These are phyloP conservation scores for Acanthosoma haemorrhoidale DNA, from an alignment of 2,888 invertebrate species.

Conservation along the genomic window DNA sequence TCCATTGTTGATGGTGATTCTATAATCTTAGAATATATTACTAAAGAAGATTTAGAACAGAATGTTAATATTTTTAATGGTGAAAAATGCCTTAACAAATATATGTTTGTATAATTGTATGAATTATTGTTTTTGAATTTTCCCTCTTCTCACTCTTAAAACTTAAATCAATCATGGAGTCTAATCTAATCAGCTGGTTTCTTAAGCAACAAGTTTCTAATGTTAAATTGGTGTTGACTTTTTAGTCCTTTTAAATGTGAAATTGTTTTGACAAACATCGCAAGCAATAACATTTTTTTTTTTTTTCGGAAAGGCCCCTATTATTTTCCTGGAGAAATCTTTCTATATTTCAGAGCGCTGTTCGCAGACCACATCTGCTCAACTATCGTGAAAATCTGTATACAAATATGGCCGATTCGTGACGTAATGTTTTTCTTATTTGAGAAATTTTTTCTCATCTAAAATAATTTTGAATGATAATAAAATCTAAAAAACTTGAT, in stretches of 20 bases:
- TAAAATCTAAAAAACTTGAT: neutral
- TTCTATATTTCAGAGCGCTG: too few relatives aligned
- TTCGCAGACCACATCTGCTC: too few relatives aligned
- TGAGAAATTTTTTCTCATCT: constrained; percentile 15
- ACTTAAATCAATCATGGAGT: neutral
- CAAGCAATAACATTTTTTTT: neutral
- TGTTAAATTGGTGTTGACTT: neutral
- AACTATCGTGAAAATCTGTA: constrained; percentile 24
- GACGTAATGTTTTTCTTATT: constrained; percentile 33
- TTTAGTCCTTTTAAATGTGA: neutral
- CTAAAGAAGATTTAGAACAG: constrained; percentile 2
- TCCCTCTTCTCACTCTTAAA: neutral
- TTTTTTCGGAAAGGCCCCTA: too few relatives aligned
- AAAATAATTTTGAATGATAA: constrained; percentile 1
- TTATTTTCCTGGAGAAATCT: too few relatives aligned
- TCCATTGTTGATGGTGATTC: constrained; percentile 59
- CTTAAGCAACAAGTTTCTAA: too few relatives aligned
- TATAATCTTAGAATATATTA: constrained; percentile 58
- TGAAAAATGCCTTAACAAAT: constrained; percentile 8
- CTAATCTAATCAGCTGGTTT: constrained; percentile 15
- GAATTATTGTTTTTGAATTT: constrained; percentile 6
- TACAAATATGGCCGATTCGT: constrained; percentile 35
- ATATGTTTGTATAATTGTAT: constrained; percentile 16
- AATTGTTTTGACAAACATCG: too few relatives aligned
- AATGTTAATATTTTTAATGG: constrained; percentile 7